These are phyloP conservation scores for Caenorhabditis remanei DNA, from an alignment of 1,140 invertebrate genomes.

Conservation along the genomic window DNA sequence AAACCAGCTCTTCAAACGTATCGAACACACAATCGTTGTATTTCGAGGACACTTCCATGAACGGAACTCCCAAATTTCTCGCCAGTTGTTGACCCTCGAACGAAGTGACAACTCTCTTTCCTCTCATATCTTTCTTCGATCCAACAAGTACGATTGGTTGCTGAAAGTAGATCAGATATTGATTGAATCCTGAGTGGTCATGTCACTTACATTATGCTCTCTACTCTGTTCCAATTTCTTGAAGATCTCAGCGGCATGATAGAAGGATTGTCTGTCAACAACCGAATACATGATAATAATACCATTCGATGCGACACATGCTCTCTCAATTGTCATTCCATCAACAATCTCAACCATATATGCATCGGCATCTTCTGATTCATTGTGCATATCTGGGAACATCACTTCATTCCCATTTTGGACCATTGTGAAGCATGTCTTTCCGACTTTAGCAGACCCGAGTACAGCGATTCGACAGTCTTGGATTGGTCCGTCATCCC, in stretches of 20 bases:
- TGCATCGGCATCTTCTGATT: conserved; percentile 15
- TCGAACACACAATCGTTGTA: conserved; percentile 36
- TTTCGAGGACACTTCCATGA: conserved; percentile 15
- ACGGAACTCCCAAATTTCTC: neutral
- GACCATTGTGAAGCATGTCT: conserved; percentile 42
- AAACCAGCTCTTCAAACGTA: conserved; percentile 24
- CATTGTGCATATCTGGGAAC: conserved; percentile 19
- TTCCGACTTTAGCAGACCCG: conserved; percentile 19
- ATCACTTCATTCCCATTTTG: conserved; percentile 50
- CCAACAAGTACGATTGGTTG: conserved; percentile 29
- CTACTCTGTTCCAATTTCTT: conserved; percentile 11
- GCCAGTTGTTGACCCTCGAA: conserved; percentile 5
- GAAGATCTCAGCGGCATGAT: conserved; percentile 32
- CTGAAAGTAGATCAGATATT: neutral
- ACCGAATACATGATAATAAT: conserved; percentile 45
- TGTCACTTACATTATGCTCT: conserved; percentile 36
- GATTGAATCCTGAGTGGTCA: neutral
- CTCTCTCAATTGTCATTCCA: conserved; percentile 16
- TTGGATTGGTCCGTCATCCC: conserved; percentile 28
- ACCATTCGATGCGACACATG: conserved; percentile 21
- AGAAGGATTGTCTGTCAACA: conserved; percentile 14
- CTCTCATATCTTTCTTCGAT: conserved; percentile 25
- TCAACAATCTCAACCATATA: conserved; percentile 46
- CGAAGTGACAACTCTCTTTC: neutral
- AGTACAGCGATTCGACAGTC: conserved; percentile 34